Evolutionary conservation across 1,140 invertebrate genomes (phyloP).

Genomic region (Atta texana): DNA sequence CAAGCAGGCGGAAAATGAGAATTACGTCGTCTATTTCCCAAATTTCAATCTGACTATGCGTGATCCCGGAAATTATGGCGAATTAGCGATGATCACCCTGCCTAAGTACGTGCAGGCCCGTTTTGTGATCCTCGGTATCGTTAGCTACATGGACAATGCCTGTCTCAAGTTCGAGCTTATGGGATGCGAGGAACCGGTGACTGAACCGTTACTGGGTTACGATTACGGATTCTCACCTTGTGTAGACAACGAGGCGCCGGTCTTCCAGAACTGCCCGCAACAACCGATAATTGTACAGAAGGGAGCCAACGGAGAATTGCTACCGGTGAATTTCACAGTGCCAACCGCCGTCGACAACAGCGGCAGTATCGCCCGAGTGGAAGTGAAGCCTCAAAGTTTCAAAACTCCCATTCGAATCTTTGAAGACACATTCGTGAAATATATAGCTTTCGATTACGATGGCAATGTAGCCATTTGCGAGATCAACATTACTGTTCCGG

Average conservation of each 20-base stretch:
- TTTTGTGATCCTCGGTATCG: constrained; percentile 97
- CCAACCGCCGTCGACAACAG: constrained; percentile 97
- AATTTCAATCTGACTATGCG: constrained; percentile 97
- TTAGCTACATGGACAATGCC: constrained; percentile 98
- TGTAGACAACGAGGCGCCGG: constrained; percentile 98
- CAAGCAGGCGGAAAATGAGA: constrained; percentile 96
- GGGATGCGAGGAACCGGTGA: constrained; percentile 95
- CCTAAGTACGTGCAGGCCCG: constrained; percentile 97
- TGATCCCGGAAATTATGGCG: constrained; percentile 97
- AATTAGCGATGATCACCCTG: constrained; percentile 97
- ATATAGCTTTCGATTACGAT: constrained; percentile 98
- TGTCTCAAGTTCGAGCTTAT: constrained; percentile 98
- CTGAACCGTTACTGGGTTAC: constrained; percentile 94
- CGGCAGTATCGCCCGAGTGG: constrained; percentile 95
- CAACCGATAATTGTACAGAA: constrained; percentile 96
- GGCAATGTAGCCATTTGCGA: constrained; percentile 98
- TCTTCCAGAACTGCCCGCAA: constrained; percentile 98
- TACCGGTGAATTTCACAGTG: constrained; percentile 96
- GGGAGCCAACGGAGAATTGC: constrained; percentile 93
- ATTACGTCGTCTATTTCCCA: constrained; percentile 98
- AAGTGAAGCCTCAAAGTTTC: constrained; percentile 96
- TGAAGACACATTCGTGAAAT: constrained; percentile 96
- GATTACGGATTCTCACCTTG: constrained; percentile 97
- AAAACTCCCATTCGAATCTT: constrained; percentile 95
- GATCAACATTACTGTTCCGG: constrained; percentile 97